Base-by-base conservation (phyloP, 2,888 invertebrate species). In the Copidosoma aretas region DNA sequence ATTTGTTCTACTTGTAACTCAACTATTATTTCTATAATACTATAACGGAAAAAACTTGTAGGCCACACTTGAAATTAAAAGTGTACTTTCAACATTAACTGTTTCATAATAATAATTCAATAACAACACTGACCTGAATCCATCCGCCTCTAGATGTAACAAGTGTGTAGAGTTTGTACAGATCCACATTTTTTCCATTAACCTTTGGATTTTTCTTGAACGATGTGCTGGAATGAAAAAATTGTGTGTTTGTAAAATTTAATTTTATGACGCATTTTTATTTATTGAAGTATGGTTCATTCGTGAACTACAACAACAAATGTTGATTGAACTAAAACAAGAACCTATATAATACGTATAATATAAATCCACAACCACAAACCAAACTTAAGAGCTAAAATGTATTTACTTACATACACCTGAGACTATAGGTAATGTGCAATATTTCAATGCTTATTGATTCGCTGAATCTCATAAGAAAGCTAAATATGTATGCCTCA, bases 61-160 rank as follows among this genome's bases (percentile, higher is more conserved):
- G 32, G 32, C 32, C 32, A 32, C 32, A 15, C 49, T 53, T 53
- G 52, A 19, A 3, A 19, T 53, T 21, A 53, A 53, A 21, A n/a
- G 12, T 19, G 8, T n/a, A 32, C 32, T 32, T n/a, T 53, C 52
- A 19, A 32, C 15, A 24, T 15, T 21, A 52, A 52, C 19, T 52
- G 21, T 19, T 32, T 43, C 15, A 46, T 21, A 41, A 51, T 24
- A 15, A 24, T 46, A 25, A 19, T 21, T 39, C 19, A 21, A 24
- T 14, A 53, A 15, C 56, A 49, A 32, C 32, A 80, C 84, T 86
- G 84, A 97, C 98, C 91, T 95, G 98, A 77, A 94, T 90, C 89
- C 97, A 93, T 77, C 98, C 98, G 77, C 98, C 98, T 79, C 93
- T 89, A 74, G 92, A 91, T 77, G 94, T 95, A 62, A 98, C 98